These are phyloP conservation scores for Athripsodes cinereus DNA, from an alignment of 2,888 invertebrate species.

Conservation along the genomic window DNA sequence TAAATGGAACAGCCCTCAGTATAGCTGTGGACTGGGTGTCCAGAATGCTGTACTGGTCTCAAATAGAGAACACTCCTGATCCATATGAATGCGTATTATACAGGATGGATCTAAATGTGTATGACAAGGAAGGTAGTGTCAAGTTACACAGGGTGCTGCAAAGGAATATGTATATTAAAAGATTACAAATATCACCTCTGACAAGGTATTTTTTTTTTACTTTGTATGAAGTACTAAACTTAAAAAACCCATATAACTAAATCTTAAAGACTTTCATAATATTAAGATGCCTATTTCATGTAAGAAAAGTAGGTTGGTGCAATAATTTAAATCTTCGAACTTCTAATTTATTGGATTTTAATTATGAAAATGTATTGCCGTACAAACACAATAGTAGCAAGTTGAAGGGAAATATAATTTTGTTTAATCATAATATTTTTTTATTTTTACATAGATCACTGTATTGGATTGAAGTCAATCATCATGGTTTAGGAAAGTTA, in stretches of 20 bases:
- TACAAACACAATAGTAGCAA: no score
- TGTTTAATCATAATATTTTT: no score
- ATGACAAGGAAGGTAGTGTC: constrained; percentile 48
- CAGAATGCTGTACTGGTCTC: constrained; percentile 76
- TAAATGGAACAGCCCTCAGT: constrained; percentile 50
- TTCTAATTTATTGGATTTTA: no score
- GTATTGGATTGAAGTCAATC: constrained; percentile 68
- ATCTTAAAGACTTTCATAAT: no score
- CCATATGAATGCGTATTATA: constrained; percentile 53
- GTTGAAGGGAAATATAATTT: no score
- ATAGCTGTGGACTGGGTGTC: constrained; percentile 85
- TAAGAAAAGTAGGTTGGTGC: no score
- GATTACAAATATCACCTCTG: constrained; percentile 69
- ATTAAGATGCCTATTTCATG: no score
- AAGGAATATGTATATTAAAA: constrained; percentile 53
- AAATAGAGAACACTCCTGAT: constrained; percentile 47
- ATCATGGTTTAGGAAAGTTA: constrained; percentile 53
- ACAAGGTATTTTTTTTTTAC: no score
- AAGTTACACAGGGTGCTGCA: constrained; percentile 49
- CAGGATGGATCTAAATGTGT: constrained; percentile 60
- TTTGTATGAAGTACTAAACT: no score
- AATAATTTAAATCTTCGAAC: no score
- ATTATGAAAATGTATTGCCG: no score
- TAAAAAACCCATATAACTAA: no score
- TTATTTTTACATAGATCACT: constrained; percentile 58